Base-by-base conservation (phyloP, 2,797 vertebrate genomes). In the Alectoris magna region DNA sequence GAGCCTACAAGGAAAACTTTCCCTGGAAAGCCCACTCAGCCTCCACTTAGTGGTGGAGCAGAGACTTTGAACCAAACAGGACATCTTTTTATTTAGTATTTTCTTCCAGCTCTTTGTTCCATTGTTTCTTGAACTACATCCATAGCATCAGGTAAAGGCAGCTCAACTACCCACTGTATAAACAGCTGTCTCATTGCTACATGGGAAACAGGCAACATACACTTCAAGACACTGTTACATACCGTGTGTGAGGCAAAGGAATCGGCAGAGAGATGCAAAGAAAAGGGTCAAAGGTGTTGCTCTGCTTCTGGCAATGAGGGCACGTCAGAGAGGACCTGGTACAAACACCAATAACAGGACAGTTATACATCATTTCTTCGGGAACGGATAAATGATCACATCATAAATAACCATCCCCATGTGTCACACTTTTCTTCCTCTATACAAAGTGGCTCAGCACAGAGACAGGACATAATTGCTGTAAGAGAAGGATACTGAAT, bases 231-330 rank as follows among this genome's bases (percentile, higher is more conserved):
- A 46, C 22, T 9, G 80, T 3, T 49, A 95, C 91, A 0, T 98
- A 99, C 99, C 99, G 98, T 22, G 99, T 99, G 84, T 99, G 98
- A 87, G 99, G 99, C 95, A 99, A 97, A 27, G 99, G 99, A 96
- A 99, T 99, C 7, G 99, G 99, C 96, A 99, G 97, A 62, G 99
- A 99, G 97, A 99, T 99, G 97, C 99, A 99, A 59, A 99, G 98
- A 95, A 99, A 99, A 59, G 99, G 99, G 96, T 99, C 99, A 69
- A 99, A 99, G 10, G 99, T 99, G 96, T 99, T 99, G 98, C 99
- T 99, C 97, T 99, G 99, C 97, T 99, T 99, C 98, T 99, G 99
- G 97, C 99, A 99, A 96, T 99, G 99, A 63, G 99, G 99, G 90
- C 99, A 99, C 11, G 99, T 99, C 97, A 99, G 98, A 56, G 99